Conservation (phyloP, 2,113 vertebrate genomes). For the Laticauda laticaudata region DNA sequence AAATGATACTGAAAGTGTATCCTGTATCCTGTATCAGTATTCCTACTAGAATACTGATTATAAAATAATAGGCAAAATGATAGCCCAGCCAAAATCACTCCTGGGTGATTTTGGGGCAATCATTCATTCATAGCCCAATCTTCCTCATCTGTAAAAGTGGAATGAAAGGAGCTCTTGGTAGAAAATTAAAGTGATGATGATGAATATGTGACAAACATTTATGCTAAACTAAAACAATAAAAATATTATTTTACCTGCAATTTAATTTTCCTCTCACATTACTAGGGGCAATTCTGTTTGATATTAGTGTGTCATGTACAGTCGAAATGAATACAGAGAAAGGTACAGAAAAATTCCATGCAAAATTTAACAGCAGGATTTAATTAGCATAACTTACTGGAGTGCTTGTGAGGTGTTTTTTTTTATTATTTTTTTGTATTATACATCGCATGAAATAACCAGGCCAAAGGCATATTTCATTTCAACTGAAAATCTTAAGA, state of each 20-base stretch:
- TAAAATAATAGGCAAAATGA: not conserved
- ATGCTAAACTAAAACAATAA: not conserved
- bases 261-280: slow-evolving; percentile 54
- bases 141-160: not conserved
- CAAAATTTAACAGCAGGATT: slow-evolving; percentile 63
- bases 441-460: slow-evolving; percentile 56
- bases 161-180: not conserved
- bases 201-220: slow-evolving; percentile 23
- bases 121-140: not conserved
- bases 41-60: not conserved
- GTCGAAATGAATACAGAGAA: slow-evolving; percentile 54
- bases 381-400: slow-evolving; percentile 59
- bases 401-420: slow-evolving; percentile 58
- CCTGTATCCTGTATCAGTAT: too few species aligned
- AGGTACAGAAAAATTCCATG: slow-evolving; percentile 54
- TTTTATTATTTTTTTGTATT: slow-evolving; percentile 27
- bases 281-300: slow-evolving; percentile 38
- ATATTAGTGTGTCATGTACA: slow-evolving; percentile 33
- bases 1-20: not conserved
- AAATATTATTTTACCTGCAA: slow-evolving; percentile 24
- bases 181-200: not conserved
- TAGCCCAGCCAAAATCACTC: not conserved
- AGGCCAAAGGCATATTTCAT: slow-evolving; percentile 50
- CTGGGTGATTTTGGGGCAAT: not conserved
- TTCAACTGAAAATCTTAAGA: slow-evolving; percentile 51